Evolutionary conservation across 2,113 vertebrate genomes (phyloP).

Genomic region (Penelope pileata): DNA sequence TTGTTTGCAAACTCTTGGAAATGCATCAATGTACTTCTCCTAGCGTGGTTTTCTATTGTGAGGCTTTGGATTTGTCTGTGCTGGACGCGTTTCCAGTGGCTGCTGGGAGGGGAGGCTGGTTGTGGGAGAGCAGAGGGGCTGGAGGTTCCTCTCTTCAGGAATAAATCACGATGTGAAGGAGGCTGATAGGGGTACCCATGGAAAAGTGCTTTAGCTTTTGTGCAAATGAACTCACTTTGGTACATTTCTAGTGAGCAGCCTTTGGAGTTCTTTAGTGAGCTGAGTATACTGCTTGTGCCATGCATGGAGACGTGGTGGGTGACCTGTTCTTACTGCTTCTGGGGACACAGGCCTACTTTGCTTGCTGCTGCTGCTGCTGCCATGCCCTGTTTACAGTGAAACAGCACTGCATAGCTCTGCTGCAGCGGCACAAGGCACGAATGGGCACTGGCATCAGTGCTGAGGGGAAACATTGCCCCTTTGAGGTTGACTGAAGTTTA

Average conservation of each 20-base stretch:
- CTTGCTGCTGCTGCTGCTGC: background rate
- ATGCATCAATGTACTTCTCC: background rate
- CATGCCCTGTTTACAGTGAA: background rate
- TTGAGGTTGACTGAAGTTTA: background rate
- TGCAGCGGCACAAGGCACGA: background rate
- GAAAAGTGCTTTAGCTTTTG: background rate
- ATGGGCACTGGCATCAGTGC: background rate
- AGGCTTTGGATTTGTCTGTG: background rate
- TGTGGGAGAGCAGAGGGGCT: background rate
- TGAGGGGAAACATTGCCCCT: background rate
- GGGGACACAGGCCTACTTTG: background rate
- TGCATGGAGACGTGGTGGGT: background rate
- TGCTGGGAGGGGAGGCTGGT: background rate
- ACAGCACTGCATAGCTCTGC: background rate
- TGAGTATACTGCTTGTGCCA: background rate
- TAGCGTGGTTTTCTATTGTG: background rate
- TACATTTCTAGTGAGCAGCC: background rate
- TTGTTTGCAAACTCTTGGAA: background rate
- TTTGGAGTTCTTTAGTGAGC: background rate
- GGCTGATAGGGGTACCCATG: background rate
- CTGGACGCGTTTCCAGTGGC: background rate
- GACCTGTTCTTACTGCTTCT: background rate
- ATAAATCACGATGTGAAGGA: background rate
- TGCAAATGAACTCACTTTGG: background rate
- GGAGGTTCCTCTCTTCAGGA: background rate